Base-by-base conservation (phyloP, 1,140 invertebrate genomes). In the Xylocopa sonorina region DNA sequence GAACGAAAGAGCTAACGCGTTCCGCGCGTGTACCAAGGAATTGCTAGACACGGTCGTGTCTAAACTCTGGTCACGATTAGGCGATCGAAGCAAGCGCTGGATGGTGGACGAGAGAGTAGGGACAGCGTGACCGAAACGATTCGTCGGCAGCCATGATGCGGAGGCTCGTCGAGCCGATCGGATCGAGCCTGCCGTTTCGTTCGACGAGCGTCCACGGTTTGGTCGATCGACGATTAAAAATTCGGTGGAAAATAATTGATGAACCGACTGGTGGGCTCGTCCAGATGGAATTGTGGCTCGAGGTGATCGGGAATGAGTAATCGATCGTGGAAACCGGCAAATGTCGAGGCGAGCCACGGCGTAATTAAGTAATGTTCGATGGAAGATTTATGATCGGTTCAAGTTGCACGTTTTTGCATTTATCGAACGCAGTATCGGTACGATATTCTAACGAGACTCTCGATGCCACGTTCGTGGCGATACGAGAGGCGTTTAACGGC, bases 91-190 rank as follows among this genome's bases (percentile, higher is more conserved):
- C 4, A 2, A 18, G 18, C n/a, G n/a, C n/a, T n/a, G 34, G 27
- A 29, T 7, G 29, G n/a, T 27, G n/a, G 27, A 16, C 12, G 57
- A 43, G 58, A 53, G 38, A 38, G 12, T 29, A 76, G 34, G 55
- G 46, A 24, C 53, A 62, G 53, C 74, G 80, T 68, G 68, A 78
- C 43, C 62, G 32, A 68, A 63, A 69, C 27, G 21, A 77, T 60
- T 29, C 32, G 51, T 48, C 51, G 66, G 43, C 24, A 53, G 29
- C 27, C 60, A 63, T 41, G 48, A 69, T 53, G 48, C 48, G 21
- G 43, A 43, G 63, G 55, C 50, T 60, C 24, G 57, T 81, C 66
- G 66, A 48, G 38, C 14, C n/a, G 51, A 74, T 73, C 41, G 63
- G 57, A 83, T 78, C 60, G 50, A 73, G 16, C 41, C n/a, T 34